These are phyloP conservation scores for Porites cylindrica DNA, from an alignment of 92 coral and sea anemone genomes.

Conservation along the genomic window DNA sequence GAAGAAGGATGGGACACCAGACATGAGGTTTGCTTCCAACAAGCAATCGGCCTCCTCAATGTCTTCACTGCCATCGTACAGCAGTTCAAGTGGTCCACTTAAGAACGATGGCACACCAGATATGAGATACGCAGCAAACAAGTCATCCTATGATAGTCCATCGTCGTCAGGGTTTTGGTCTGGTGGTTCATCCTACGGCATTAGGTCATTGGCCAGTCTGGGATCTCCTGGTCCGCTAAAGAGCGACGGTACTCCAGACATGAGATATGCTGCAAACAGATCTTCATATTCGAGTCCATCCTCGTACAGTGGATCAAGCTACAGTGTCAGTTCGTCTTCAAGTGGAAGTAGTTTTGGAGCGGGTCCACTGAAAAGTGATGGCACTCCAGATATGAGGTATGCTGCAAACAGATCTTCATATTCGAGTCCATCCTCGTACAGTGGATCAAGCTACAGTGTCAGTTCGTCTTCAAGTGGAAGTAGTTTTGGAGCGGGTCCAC, in stretches of 20 bases:
- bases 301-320: too few species aligned
- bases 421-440: constrained; percentile 9
- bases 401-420: constrained; percentile 25
- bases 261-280: constrained; percentile 54
- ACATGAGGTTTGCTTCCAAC: too few species aligned
- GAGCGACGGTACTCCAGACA: constrained; percentile 26
- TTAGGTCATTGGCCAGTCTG: too few species aligned
- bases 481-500: constrained; percentile 11
- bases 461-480: constrained; percentile 1
- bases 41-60: too few species aligned
- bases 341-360: too few species aligned
- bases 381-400: constrained; percentile 79
- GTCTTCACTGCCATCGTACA: constrained; percentile 31
- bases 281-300: neutral
- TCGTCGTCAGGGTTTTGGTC: neutral
- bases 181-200: too few species aligned
- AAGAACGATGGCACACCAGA: too few species aligned
- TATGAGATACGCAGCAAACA: constrained; percentile 6
- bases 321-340: too few species aligned
- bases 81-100: neutral
- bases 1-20: too few species aligned
- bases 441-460: neutral
- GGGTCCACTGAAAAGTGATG: constrained; percentile 33
- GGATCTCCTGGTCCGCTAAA: neutral
- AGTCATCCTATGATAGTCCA: neutral